These are phyloP conservation scores for Oreochromis niloticus DNA, from an alignment of 2,113 vertebrate species.

Conservation along the genomic window DNA sequence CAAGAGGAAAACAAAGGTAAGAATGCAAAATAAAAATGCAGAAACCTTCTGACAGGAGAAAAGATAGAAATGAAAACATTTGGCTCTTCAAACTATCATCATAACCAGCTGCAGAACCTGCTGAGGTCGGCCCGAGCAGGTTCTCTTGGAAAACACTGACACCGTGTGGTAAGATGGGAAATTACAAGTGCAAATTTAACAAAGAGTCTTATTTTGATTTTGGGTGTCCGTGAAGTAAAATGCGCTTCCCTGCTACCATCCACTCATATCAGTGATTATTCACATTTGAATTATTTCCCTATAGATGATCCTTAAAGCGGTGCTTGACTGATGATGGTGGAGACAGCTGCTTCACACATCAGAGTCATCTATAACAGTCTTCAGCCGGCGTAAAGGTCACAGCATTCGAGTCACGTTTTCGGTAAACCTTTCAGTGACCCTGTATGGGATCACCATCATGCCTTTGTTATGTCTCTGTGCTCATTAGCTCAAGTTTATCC, in stretches of 20 bases:
- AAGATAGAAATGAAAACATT: not conserved
- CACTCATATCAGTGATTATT: not conserved
- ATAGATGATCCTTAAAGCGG: not conserved
- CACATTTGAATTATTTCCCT: not conserved
- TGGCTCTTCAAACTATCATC: not conserved
- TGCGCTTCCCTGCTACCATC: not conserved
- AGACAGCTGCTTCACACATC: not conserved
- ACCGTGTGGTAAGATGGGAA: constrained; percentile 10
- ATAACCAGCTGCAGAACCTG: not conserved
- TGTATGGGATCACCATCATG: not conserved
- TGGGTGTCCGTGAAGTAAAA: not conserved
- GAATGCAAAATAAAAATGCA: not conserved
- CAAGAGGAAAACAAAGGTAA: not conserved
- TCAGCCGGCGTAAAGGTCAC: not conserved
- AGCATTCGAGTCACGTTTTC: not conserved
- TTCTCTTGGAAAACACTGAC: constrained; percentile 40
- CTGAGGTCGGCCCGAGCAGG: not conserved
- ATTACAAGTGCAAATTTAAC: not conserved
- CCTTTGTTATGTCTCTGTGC: not conserved
- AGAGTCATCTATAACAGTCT: not conserved
- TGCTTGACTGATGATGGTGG: not conserved
- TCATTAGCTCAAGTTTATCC: not conserved
- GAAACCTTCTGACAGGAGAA: not conserved
- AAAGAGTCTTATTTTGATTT: not conserved
- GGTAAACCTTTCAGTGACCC: not conserved